Base-by-base conservation (phyloP, 2,888 invertebrate species). In the Amblyjoppa proteus region DNA sequence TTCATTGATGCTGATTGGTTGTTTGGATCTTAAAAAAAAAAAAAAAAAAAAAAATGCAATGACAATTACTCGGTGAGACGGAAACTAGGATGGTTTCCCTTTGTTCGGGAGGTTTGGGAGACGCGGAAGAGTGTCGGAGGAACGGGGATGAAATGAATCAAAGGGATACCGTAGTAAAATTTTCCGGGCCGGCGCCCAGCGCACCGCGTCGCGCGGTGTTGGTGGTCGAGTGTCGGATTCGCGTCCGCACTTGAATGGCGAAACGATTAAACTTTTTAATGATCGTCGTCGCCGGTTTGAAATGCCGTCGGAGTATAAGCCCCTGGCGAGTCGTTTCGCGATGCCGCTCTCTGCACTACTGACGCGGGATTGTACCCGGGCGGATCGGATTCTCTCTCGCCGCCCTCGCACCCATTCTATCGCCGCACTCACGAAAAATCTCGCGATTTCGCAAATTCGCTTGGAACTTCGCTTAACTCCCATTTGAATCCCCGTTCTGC, bases 191-290 rank as follows among this genome's bases (percentile, higher is more conserved):
- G 66, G 38, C 45, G 28, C 38, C 69, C n/a, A 56, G 7, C 38
- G 25, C 51, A 34, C 51, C 31, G 41, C 79, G 61, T 79, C 45
- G 64, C 34, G 31, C 13, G 9, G 31, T 77, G 31, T 31, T 13
- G 64, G 28, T 31, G 56, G 89, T 87, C 88, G 90, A 89, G 90
- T 89, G 89, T 90, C 88, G 89, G 90, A 91, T 91, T 89, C 90
- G 88, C 87, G 68, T 68, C 81, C 76, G 76, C 89, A 88, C 91
- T 91, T 92, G 88, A 92, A 92, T 91, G 86, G 89, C 61, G 88
- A 90, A 89, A 89, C 92, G 91, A 91, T 92, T 92, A 92, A 93
- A 93, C 90, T 93, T 93, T 49, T 92, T 93, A 93, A 92, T 92
- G 92, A 92, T 91, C 91, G 90, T 91, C 91, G 90, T 90, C 91